Conservation (phyloP, 2,797 vertebrate genomes). For the Tenualosa thibaudeaui region DNA sequence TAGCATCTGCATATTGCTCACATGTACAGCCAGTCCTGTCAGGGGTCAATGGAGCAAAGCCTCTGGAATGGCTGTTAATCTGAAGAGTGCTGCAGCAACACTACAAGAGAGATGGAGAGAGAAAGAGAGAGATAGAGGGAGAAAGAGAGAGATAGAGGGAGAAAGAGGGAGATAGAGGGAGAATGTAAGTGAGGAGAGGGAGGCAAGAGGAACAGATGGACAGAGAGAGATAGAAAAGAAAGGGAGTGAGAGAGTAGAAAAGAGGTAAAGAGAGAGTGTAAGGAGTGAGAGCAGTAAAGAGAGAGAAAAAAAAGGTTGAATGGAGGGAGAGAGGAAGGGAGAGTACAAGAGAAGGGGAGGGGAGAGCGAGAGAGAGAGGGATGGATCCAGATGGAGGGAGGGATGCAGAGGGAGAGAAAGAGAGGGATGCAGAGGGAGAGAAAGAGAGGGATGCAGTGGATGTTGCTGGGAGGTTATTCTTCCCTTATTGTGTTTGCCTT, state of each 20-base stretch:
- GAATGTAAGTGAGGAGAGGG: too few relatives aligned
- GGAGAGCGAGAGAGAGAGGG: too few relatives aligned
- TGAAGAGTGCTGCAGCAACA: neutral
- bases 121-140: neutral
- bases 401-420: neutral
- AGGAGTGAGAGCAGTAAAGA: too few relatives aligned
- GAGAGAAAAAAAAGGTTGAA: neutral
- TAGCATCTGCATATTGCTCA: neutral
- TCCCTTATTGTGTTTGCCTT: conserved; percentile 3
- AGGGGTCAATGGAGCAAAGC: neutral
- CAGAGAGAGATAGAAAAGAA: too few relatives aligned
- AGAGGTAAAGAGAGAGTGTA: too few relatives aligned
- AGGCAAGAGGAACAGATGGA: too few relatives aligned
- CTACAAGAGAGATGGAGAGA: neutral
- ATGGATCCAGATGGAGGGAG: too few relatives aligned
- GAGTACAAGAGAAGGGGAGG: too few relatives aligned
- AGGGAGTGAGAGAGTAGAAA: neutral
- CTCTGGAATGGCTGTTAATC: conserved; percentile 8
- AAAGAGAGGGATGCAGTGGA: neutral
- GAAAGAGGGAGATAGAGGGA: neutral
- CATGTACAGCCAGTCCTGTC: neutral
- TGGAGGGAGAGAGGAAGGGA: neutral
- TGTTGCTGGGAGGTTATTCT: neutral
- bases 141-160: neutral
- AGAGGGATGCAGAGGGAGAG: neutral